These are phyloP conservation scores for Patiria miniata DNA, from an alignment of 35 echinoderm and acorn worm species.

Conservation along the genomic window DNA sequence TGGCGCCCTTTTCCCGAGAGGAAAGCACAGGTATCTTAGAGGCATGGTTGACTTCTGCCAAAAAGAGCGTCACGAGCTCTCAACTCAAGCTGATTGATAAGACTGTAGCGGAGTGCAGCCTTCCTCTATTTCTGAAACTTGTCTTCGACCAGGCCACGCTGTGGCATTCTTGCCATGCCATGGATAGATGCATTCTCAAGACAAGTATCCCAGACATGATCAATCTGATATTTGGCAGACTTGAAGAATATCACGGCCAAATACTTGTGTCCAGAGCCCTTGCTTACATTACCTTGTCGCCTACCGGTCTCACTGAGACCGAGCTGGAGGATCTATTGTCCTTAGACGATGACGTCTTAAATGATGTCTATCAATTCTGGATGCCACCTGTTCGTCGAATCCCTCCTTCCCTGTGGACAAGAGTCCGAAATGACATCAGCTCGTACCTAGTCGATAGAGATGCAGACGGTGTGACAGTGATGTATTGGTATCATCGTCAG, in stretches of 20 bases:
- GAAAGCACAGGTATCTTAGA: constrained; percentile 49
- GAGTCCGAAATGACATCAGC: constrained; percentile 59
- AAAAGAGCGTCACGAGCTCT: constrained; percentile 41
- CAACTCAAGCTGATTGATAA: constrained; percentile 43
- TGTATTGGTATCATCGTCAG: constrained; percentile 86
- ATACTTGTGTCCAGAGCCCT: constrained; percentile 74
- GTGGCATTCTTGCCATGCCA: constrained; percentile 70
- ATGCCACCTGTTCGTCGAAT: constrained; percentile 75
- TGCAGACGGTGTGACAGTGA: constrained; percentile 79
- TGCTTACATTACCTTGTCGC: constrained; percentile 66
- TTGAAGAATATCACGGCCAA: constrained; percentile 72
- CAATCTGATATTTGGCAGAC: constrained; percentile 48
- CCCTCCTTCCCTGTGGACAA: constrained; percentile 79
- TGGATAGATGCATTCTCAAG: constrained; percentile 38
- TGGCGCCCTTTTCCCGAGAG: constrained; percentile 48
- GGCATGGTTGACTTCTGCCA: constrained; percentile 45
- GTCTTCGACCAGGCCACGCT: constrained; percentile 70
- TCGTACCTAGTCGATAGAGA: constrained; percentile 72
- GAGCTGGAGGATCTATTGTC: constrained; percentile 81
- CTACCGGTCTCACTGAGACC: constrained; percentile 63
- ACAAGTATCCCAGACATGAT: constrained; percentile 57
- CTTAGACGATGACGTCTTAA: constrained; percentile 74
- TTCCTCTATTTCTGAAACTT: constrained; percentile 84
- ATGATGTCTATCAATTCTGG: constrained; percentile 89
- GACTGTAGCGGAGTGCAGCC: constrained; percentile 59